Base-by-base conservation (phyloP, 1,140 invertebrate species). In the Philaenus spumarius region DNA sequence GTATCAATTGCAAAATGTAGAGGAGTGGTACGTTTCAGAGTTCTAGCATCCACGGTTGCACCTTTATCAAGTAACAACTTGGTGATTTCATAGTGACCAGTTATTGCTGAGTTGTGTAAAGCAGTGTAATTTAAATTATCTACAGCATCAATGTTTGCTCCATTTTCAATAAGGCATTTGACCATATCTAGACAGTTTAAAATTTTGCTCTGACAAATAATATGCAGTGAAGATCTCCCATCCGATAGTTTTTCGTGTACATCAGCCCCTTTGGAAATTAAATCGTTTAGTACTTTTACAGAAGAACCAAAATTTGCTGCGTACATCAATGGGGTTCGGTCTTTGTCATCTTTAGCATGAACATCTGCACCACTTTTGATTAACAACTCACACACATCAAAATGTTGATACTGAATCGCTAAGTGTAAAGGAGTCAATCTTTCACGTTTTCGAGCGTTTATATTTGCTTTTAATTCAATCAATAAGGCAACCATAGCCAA, bases 71-170 rank as follows among this genome's bases (percentile, higher is more conserved):
- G 20, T 46, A 63, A 50, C 54, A 43, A 20, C 42, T 42, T 43
- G 48, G 54, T 15, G 26, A 64, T 34, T 62, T 75, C 75, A 71
- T 77, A 70, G 65, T 73, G 73, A 15, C 74, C 73, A 66, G 74
- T 74, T 68, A 74, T 75, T 20, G 72, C 72, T 26, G 78, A 76
- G 50, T 77, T 73, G 58, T 63, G 63, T 11, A 66, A 37, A 39
- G 60, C 53, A 35, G 56, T 62, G 11, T 17, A 2, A 23, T 50
- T 50, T 77, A 78, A 78, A 15, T 78, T 63, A 1, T 77, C 75
- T 62, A 77, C 77, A 6, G 76, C 73, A 65, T 81, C 75, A 17
- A 78, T 74, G 50, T 78, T 75, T 1, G 77, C 78, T 22, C 79
- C 78, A 69, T 80, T 74, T 48, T 78, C 75, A 26, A 81, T 60